A percentile compares a stretch with the other conserved stretches of the same genome.
These are phyloP conservation scores for Orchesellides sinensis DNA, from an alignment of 2,888 invertebrate species.

Conservation along the genomic window DNA sequence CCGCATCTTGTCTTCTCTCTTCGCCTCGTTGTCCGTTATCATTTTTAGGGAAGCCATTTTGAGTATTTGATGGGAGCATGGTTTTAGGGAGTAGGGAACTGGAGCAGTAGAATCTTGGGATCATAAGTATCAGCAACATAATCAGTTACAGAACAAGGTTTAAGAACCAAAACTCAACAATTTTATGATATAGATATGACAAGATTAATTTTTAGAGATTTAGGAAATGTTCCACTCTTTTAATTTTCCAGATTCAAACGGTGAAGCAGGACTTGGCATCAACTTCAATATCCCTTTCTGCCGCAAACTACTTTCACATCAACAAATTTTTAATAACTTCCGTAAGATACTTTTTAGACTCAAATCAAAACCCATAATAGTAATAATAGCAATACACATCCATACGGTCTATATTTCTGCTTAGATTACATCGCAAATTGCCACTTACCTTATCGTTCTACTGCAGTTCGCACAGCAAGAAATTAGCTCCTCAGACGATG, in stretches of 20 bases:
- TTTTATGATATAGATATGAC: too few relatives aligned
- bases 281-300: slow-evolving; percentile 47
- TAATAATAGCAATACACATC: not conserved
- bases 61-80: too few relatives aligned
- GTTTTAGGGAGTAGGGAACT: too few relatives aligned
- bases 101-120: too few relatives aligned
- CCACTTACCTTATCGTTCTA: slow-evolving; percentile 70
- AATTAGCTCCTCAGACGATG: not conserved
- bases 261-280: slow-evolving; percentile 65
- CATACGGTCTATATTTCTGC: not conserved
- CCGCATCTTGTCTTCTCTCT: too few relatives aligned
- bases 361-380: not conserved
- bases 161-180: too few relatives aligned
- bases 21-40: too few relatives aligned
- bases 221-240: not conserved
- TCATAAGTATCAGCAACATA: too few relatives aligned
- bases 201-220: not conserved
- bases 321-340: slow-evolving; percentile 67
- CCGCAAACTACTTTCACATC: slow-evolving; percentile 67
- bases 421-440: slow-evolving; percentile 60
- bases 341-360: slow-evolving; percentile 43
- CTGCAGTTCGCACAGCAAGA: slow-evolving; percentile 67
- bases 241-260: slow-evolving; percentile 38
- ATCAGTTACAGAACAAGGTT: too few relatives aligned
- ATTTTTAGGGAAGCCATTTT: not conserved